phyloP scores from a whole-genome alignment of 2,888 invertebrate genomes.

The Cordilura impudica region DNA sequence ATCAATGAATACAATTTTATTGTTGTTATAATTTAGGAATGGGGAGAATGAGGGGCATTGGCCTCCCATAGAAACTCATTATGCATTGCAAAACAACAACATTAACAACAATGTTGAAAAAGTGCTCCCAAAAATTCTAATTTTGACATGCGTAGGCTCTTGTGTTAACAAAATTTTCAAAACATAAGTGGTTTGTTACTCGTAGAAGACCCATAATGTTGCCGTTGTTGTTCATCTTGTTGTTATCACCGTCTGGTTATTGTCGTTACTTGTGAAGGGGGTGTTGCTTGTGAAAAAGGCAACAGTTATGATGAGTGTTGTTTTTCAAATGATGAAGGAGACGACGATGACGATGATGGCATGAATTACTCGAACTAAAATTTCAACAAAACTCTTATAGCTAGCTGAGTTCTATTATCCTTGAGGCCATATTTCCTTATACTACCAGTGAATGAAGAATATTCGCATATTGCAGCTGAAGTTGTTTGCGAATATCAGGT shows the following conservation, averaged over 20 bases:
- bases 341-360: neutral
- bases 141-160: constrained; percentile 62
- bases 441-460: too few relatives aligned
- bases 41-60: neutral
- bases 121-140: constrained; percentile 46
- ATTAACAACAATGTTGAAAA: neutral
- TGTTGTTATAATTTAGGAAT: constrained; percentile 16
- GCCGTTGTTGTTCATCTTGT: constrained; percentile 40
- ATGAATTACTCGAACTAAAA: constrained; percentile 25
- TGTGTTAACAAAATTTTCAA: constrained; percentile 53
- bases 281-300: constrained; percentile 52
- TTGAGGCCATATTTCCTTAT: constrained; percentile 46
- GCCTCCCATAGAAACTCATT: neutral
- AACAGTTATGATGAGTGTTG: constrained; percentile 44
- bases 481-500: constrained; percentile 38
- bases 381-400: constrained; percentile 38
- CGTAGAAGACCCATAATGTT: neutral
- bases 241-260: constrained; percentile 8
- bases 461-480: constrained; percentile 10
- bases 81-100: neutral
- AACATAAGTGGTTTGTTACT: constrained; percentile 51
- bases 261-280: constrained; percentile 10
- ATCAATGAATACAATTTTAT: constrained; percentile 61
- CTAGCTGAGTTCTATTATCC: constrained; percentile 17
- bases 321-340: neutral